Base-by-base conservation (phyloP, 2,797 vertebrate genomes). In the Lacerta agilis region DNA sequence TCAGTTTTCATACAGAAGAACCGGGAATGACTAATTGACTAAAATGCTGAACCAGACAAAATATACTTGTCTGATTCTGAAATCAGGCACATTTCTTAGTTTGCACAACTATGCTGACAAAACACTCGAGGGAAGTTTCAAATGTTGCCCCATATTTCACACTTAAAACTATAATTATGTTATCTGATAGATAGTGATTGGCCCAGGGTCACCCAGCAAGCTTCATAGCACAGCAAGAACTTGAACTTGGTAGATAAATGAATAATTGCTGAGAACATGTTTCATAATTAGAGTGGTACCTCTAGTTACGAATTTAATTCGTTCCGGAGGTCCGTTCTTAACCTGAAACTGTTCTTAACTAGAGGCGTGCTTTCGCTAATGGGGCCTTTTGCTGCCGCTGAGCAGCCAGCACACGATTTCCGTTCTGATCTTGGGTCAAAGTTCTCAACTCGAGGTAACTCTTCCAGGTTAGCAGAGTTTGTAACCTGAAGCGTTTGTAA, bases 101-200 rank as follows among this genome's bases (percentile, higher is more conserved):
- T 76, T 25, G 3, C 45, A 15, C 41, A 45, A 11, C 9, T 8
- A 25, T 69, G 2, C 27, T 36, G 18, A 38, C 10, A 43, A 45
- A n/a, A 29, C 18, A 2, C 17, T 17, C 4, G 49, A 1, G n/a
- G 8, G 8, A 45, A 1, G 2, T 23, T 10, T 3, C 36, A 23
- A 41, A 23, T 17, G 41, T 38, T 41, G 6, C 15, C 25, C 33
- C 9, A 3, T 17, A 23, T 64, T 64, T 23, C 20, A 64, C 20
- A 64, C 64, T 29, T 41, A 25, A 11, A 27, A 77, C 25, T 25
- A 45, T 77, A 45, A 11, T 45, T 45, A 49, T 29, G 8, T 43
- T 11, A 41, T 43, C 43, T 17, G 41, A 77, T 4, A 77, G 5
- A 45, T 38, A 49, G 27, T 45, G 11, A 55, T 8, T 78, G 3